A percentile compares a stretch with the other conserved stretches of the same genome.
Evolutionary conservation across 1,140 invertebrate species (phyloP).

Genomic region (Tetraneura akinire): DNA sequence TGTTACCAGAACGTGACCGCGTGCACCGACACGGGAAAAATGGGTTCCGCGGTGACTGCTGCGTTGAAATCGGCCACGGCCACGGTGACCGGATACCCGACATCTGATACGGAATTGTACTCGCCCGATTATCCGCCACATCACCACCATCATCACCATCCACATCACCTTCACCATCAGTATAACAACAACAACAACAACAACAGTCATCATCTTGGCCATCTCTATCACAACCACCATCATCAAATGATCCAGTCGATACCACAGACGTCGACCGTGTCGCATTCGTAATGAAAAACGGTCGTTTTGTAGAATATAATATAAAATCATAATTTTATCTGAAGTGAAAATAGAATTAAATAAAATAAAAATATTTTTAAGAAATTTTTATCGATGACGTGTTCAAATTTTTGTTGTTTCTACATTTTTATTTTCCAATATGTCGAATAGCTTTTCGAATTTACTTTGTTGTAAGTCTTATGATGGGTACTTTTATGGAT

Average conservation of each 20-base stretch:
- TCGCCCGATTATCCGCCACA: constrained; percentile 12
- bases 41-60: background rate
- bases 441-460: no score
- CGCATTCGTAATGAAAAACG: constrained; percentile 42
- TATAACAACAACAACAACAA: background rate
- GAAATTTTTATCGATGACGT: no score
- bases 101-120: constrained; percentile 21
- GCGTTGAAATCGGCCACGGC: background rate
- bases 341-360: no score
- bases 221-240: constrained; percentile 38
- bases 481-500: no score
- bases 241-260: constrained; percentile 36
- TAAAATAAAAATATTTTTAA: no score
- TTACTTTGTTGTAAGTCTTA: no score
- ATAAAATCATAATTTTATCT: no score
- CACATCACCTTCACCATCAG: constrained; percentile 7
- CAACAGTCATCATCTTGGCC: constrained; percentile 19
- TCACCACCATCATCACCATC: constrained; percentile 32
- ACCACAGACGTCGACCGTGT: constrained; percentile 24
- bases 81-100: constrained; percentile 6
- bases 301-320: no score
- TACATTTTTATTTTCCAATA: no score
- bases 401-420: no score
- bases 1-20: constrained; percentile 20
- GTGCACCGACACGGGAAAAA: background rate